phyloP scores from a whole-genome alignment of 2,888 invertebrate species.

The Xestoiulus laeticollis region DNA sequence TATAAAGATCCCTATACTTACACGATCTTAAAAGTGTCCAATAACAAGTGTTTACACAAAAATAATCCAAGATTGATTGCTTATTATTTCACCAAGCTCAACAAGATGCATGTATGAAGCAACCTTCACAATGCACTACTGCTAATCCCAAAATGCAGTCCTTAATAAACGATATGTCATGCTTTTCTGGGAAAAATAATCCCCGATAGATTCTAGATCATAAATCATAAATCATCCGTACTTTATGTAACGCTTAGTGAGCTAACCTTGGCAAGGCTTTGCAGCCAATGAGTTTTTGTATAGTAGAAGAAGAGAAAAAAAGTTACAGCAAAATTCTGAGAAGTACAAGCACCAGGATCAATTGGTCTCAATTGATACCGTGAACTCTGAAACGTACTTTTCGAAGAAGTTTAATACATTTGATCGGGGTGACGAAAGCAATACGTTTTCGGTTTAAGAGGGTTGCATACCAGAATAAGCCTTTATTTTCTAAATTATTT shows the following conservation, averaged over 20 bases:
- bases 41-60: background rate
- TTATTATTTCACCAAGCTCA: background rate
- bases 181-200: background rate
- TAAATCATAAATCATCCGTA: background rate
- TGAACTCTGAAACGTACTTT: background rate
- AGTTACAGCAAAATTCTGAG: background rate
- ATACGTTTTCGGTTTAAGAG: too few relatives aligned
- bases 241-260: background rate
- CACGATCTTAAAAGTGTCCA: background rate
- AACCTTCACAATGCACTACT: background rate
- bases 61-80: background rate
- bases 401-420: background rate
- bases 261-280: background rate
- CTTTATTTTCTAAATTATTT: too few relatives aligned
- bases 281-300: background rate
- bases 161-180: conserved; percentile 4
- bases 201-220: conserved; percentile 6
- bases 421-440: background rate
- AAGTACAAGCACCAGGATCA: background rate
- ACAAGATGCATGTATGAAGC: background rate
- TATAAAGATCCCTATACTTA: background rate
- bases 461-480: too few relatives aligned
- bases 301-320: background rate
- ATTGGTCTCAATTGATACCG: background rate
- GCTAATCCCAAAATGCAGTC: background rate